Evolutionary conservation across 2,888 invertebrate genomes (phyloP), one percentile per base, ranked within the genome.

Genomic region (Apoderus coryli): DNA sequence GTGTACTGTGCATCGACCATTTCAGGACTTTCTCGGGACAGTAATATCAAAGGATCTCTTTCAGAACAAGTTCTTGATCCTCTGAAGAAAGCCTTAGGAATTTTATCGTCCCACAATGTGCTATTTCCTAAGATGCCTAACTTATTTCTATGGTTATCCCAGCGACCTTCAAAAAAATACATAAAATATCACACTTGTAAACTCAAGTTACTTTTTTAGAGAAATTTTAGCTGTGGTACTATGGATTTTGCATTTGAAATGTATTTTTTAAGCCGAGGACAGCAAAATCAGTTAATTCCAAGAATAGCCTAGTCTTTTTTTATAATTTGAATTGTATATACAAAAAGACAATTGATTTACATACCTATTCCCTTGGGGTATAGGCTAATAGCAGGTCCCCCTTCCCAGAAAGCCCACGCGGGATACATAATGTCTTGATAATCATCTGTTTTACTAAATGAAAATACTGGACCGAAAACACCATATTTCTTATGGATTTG

Each of bases 321-420:
- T 6, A 19, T 19, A 7, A 19, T 19, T 19, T 19, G 19, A 19
- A 19, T 19, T 19, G 6, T 19, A 19, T 19, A 7, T 27, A 9
- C 22, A 12, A 24, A 22, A 15, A 10, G 12, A 23, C 2, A 10
- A 28, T 15, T n/a, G 10, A 15, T 23, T 13, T 9, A 7, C 19
- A 42, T 44, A 54, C 59, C 59, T 39, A 95, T 72, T 11, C 95
- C 95, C 31, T 73, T 78, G 0, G 95, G 95, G 60, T 93, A 92
- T 6, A 92, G 61, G 19, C 79, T 73, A 44, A 95, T 93, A 1
- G 95, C 93, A 9, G 96, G 96, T 0, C 96, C 96, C 14, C 95
- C 95, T 60, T 89, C 89, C 92, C 93, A 92, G 58, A 96, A 96
- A 22, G 89, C 78, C 95, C 95, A 96, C 0, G 93, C 85, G 2